Conservation (phyloP, 2,888 invertebrate genomes). For the Scotopteryx bipunctaria region DNA sequence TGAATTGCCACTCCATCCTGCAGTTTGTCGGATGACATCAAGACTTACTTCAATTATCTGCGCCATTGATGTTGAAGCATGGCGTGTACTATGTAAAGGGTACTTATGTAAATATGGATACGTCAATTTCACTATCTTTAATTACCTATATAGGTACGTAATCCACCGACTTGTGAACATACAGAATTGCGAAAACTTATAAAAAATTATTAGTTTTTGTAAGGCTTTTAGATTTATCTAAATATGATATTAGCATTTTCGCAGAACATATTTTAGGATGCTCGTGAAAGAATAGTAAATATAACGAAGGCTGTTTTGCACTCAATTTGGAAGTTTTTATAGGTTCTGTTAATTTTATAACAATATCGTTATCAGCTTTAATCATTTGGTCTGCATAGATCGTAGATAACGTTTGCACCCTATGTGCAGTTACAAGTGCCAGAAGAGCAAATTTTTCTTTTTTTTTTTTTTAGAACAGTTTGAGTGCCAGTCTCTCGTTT, state of each 20-base stretch:
- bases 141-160: not conserved
- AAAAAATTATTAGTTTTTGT: not conserved
- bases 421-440: not conserved
- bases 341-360: not conserved
- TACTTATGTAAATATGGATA: not conserved
- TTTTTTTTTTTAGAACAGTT: not conserved
- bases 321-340: not conserved
- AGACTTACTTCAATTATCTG: not conserved
- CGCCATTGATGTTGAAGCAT: not conserved
- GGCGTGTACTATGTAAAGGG: not conserved
- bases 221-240: not conserved
- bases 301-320: not conserved
- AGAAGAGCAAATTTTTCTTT: not conserved
- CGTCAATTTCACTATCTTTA: not conserved
- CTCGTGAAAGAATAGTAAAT: not conserved
- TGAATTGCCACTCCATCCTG: not conserved
- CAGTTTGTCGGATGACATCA: not conserved
- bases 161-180: not conserved
- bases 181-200: not conserved
- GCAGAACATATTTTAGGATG: not conserved
- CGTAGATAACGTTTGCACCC: not conserved
- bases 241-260: not conserved
- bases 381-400: not conserved
- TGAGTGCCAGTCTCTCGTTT: not conserved
- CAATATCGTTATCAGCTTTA: not conserved